Evolutionary conservation across 2,113 vertebrate species (phyloP), one percentile per base, ranked within the genome.

Genomic region (Amphiprion percula): DNA sequence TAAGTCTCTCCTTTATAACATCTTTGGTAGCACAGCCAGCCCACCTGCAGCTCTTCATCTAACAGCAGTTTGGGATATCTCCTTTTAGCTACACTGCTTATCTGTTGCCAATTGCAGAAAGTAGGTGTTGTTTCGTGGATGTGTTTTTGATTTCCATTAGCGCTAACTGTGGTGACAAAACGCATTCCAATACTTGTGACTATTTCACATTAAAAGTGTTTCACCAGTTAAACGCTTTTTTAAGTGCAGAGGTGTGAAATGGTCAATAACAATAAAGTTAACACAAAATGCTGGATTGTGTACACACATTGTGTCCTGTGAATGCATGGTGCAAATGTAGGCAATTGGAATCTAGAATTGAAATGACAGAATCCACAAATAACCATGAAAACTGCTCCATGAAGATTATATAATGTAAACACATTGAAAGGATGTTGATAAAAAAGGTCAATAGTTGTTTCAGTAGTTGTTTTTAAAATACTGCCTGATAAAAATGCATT

Each of bases 191-290:
- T 26, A 64, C 14, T 12, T 65, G 21, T 37, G 28, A 64, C 62
- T 59, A 11, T 47, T 41, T 60, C 41, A 56, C 62, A 62, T 23
- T 53, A 60, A 71, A 82, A 65, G 41, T 11, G 8, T 74, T 86
- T 65, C 7, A 2, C 16, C 33, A 46, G 15, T n/a, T 47, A 2
- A 58, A 67, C 4, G 33, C 15, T 41, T 65, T 23, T 52, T 26
- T 74, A 50, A 3, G 6, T 28, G 69, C 55, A 64, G 28, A 46
- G 64, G 47, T n/a, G 23, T 1, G 21, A 80, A 24, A 69, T 62
- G 14, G 60, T 76, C 58, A 4, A 50, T 50, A 50, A 41, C 7
- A 63, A 54, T 56, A 26, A 64, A 68, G 54, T 54, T 67, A 71
- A 63, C 44, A 41, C 64, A 64, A 77, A 37, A 79, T 1, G 2